These are phyloP conservation scores for Callithrix jacchus DNA, from an alignment of 2,113 vertebrate genomes.

Conservation along the genomic window DNA sequence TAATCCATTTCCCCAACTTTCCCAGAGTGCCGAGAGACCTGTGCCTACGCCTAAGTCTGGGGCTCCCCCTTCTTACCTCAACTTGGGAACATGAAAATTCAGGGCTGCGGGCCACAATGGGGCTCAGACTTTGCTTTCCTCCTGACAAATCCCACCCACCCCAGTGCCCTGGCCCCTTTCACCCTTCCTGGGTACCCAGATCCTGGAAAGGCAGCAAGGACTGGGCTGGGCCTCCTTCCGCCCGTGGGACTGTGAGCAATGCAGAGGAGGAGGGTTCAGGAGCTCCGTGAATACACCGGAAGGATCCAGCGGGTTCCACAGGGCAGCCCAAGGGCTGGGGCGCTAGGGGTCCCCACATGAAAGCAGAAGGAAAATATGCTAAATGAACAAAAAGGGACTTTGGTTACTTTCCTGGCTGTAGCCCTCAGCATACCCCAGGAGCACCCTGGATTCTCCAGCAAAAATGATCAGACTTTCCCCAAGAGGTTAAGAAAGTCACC, in stretches of 20 bases:
- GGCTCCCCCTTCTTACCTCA: constrained; percentile 22
- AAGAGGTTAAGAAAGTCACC: background rate
- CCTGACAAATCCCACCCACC: background rate
- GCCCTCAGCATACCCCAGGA: background rate
- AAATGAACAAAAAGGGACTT: background rate
- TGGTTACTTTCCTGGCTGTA: background rate
- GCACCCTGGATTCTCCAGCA: background rate
- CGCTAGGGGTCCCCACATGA: background rate
- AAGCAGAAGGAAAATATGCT: constrained; percentile 12
- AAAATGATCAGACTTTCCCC: constrained; percentile 5
- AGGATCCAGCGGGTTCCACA: background rate
- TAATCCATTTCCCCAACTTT: constrained; percentile 38
- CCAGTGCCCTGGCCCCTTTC: background rate
- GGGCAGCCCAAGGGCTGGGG: background rate
- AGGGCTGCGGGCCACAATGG: background rate
- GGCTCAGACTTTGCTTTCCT: background rate
- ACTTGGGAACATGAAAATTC: constrained; percentile 11
- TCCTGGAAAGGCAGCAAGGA: background rate
- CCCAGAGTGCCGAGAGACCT: background rate
- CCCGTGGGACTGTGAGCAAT: background rate
- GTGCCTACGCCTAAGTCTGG: background rate
- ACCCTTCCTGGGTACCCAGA: background rate
- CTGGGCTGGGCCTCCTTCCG: background rate
- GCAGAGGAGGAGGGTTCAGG: background rate
- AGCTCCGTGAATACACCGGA: background rate